Conservation (phyloP, 2,888 invertebrate genomes). For the Cotesia congregata region DNA sequence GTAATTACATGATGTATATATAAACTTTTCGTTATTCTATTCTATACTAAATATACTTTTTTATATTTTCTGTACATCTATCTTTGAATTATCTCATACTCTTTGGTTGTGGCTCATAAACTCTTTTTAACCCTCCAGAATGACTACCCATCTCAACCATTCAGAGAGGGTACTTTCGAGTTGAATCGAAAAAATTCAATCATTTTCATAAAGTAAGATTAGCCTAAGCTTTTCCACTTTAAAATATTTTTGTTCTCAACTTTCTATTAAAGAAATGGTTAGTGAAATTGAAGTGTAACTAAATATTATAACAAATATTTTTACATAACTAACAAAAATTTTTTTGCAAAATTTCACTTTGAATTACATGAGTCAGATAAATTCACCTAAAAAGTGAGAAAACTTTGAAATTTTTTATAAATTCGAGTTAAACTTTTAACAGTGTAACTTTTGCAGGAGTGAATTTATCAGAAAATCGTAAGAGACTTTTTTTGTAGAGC, state of each 20-base stretch:
- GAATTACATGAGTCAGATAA: too few relatives aligned
- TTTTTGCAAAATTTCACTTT: too few relatives aligned
- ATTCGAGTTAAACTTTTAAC: too few relatives aligned
- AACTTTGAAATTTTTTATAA: too few relatives aligned
- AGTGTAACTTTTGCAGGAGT: too few relatives aligned
- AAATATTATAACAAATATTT: too few relatives aligned
- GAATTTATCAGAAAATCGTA: too few relatives aligned
- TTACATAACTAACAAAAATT: too few relatives aligned
- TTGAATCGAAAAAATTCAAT: conserved; percentile 31
- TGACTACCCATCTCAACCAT: conserved; percentile 31
- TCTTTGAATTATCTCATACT: conserved; percentile 38
- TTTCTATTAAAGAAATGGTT: neutral
- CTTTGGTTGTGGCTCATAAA: conserved; percentile 46
- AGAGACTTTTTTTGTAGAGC: too few relatives aligned
- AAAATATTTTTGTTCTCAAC: neutral
- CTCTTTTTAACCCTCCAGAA: conserved; percentile 40
- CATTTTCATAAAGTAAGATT: conserved; percentile 21
- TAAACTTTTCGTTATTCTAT: too few relatives aligned
- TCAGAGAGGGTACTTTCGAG: conserved; percentile 27
- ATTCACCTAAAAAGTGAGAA: too few relatives aligned
- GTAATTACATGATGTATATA: too few relatives aligned
- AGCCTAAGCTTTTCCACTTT: neutral
- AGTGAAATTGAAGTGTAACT: neutral
- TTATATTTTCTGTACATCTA: conserved; percentile 24
- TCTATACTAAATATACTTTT: conserved; percentile 26